Base-by-base conservation (phyloP, 2,888 invertebrate genomes). In the Zaprionus obscuricornis region DNA sequence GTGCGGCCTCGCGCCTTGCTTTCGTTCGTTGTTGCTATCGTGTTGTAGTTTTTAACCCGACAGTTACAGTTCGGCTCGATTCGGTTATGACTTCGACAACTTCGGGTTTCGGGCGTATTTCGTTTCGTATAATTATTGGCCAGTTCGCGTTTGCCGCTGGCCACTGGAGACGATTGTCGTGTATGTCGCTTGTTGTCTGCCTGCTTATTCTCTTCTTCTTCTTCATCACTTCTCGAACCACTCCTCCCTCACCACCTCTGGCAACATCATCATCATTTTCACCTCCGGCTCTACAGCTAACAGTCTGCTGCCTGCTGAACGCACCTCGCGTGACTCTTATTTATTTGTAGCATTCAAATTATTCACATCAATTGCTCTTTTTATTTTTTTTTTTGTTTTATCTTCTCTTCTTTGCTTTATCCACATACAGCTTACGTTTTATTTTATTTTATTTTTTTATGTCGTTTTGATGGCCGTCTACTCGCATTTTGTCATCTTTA, bases 401-500 rank as follows among this genome's bases (percentile, higher is more conserved):
- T 40, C 42, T 14, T 43, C 33, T 43, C 14, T n/a, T 36, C 43
- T 27, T 10, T 33, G 14, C n/a, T 34, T 34, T 56, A 29, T 33
- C 40, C 16, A 24, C 17, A 43, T 55, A n/a, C n/a, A n/a, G n/a
- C n/a, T n/a, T n/a, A n/a, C n/a, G n/a, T n/a, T n/a, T n/a, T n/a
- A n/a, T 3, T 29, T 29, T 10, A 8, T 29, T 29, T 29, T 14
- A n/a, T 29, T 29, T 11, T n/a, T 40, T 22, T 24, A 22, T 10
- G 3, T 1, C 18, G 13, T 50, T 63, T 64, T 57, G 46, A 22
- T 22, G 43, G 57, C 20, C 29, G 16, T 55, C 39, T 33, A 37
- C 42, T 58, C 42, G 57, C 54, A 39, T 63, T 76, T 77, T 82
- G 74, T 70, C 83, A 74, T 78, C 67, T 75, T 62, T 49, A 68